These are phyloP conservation scores for Charanyca ferruginea DNA, from an alignment of 2,888 invertebrate species.

Conservation along the genomic window DNA sequence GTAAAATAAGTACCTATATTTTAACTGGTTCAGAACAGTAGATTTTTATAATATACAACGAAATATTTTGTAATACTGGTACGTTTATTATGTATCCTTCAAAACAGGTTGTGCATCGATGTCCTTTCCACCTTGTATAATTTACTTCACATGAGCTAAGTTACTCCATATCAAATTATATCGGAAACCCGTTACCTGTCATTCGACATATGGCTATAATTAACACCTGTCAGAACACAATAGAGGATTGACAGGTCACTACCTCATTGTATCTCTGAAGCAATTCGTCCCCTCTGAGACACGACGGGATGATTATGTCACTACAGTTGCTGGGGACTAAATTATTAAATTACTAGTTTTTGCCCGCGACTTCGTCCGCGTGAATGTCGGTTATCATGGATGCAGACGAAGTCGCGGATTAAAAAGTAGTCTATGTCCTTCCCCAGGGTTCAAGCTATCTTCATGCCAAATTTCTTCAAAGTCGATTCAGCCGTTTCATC, in stretches of 20 bases:
- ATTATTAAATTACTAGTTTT: conserved; percentile 28
- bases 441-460: too few relatives aligned
- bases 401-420: too few relatives aligned
- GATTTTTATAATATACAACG: too few relatives aligned
- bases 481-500: too few relatives aligned
- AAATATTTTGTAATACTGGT: too few relatives aligned
- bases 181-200: background rate
- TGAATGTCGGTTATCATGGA: too few relatives aligned
- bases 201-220: conserved; percentile 35
- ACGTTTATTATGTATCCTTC: too few relatives aligned
- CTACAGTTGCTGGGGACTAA: background rate
- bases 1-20: too few relatives aligned
- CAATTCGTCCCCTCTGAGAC: conserved; percentile 48
- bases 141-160: background rate
- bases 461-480: too few relatives aligned
- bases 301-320: conserved; percentile 20
- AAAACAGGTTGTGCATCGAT: background rate
- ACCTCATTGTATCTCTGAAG: conserved; percentile 31
- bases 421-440: too few relatives aligned
- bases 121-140: background rate
- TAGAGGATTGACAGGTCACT: conserved; percentile 41
- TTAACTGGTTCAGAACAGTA: too few relatives aligned
- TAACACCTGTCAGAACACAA: conserved; percentile 47
- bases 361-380: too few relatives aligned
- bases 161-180: conserved; percentile 23